Percentiles rank a stretch among this genome's conserved stretches.
These are phyloP conservation scores for human (Homo sapiens) DNA, from an alignment of 2,113 vertebrate species.

Conservation along the genomic window DNA sequence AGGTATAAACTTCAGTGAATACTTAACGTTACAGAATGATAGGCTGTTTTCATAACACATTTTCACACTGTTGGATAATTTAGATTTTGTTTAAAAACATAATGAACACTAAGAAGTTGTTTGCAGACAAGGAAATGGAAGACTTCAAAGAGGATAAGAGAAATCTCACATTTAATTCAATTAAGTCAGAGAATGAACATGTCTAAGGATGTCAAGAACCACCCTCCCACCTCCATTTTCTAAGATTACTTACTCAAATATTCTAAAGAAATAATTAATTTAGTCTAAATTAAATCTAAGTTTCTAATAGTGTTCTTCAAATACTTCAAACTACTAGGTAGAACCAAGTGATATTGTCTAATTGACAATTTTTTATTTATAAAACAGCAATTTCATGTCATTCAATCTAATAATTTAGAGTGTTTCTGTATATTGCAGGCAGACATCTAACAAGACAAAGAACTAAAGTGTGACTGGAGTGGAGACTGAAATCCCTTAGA, in stretches of 20 bases:
- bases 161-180: not conserved
- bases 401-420: not conserved
- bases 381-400: not conserved
- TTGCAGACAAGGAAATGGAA: slow-evolving; percentile 19
- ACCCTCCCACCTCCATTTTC: not conserved
- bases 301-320: not conserved
- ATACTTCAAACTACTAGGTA: not conserved
- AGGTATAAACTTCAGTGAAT: not conserved
- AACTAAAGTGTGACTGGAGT: not conserved
- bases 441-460: slow-evolving; percentile 8
- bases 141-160: not conserved
- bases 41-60: not conserved
- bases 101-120: not conserved
- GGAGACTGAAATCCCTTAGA: not conserved
- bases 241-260: not conserved
- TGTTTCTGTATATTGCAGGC: not conserved
- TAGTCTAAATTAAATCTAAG: not conserved
- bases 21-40: not conserved
- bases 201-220: not conserved
- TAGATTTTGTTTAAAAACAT: slow-evolving; percentile 7
- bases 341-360: not conserved
- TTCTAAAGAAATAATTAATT: not conserved
- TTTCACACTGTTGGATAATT: not conserved
- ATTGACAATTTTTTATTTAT: not conserved
- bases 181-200: not conserved